Base-by-base conservation (phyloP, 2,797 vertebrate genomes). In the Sebastiscus tertius region DNA sequence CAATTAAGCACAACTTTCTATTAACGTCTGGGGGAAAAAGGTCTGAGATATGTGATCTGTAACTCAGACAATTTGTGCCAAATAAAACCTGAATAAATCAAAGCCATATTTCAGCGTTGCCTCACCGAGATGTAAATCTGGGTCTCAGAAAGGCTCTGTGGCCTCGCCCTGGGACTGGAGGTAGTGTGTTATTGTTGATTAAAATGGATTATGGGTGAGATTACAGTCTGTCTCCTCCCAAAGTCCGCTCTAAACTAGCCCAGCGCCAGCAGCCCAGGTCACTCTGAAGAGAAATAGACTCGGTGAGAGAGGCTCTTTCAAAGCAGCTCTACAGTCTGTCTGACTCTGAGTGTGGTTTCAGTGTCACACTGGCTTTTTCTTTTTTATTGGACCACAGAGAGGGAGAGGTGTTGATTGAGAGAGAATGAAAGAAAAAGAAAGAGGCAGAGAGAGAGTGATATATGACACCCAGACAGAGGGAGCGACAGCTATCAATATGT, bases 41-140 rank as follows among this genome's bases (percentile, higher is more conserved):
- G 77, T 64, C 82, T 68, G 85, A 90, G 87, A 87, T 77, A 88
- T 88, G 90, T 83, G 89, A 95, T 90, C 93, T 91, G 92, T 86
- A 93, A 92, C 93, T 88, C 72, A 77, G 80, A 84, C 85, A 90
- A 94, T 93, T 94, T 94, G 89, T 92, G 94, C 95, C 95, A 95
- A 95, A 95, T 95, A 94, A 93, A 95, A 95, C 93, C 87, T 73
- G 70, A 89, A 94, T 95, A 95, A 96, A 94, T 96, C 94, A 94
- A 92, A 94, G 92, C 90, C 91, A 94, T 94, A 94, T 94, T 96
- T 95, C 92, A 94, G 83, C 65, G 18, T 90, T 92, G 91, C 92
- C 88, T 91, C 85, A 54, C 87, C 42, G 86, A 89, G 91, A 93
- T 91, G 92, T 96, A 94, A 95, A 96, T 95, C 94, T 93, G 80